phyloP scores from a whole-genome alignment of 1,140 invertebrate genomes.

The Microplitis demolitor region DNA sequence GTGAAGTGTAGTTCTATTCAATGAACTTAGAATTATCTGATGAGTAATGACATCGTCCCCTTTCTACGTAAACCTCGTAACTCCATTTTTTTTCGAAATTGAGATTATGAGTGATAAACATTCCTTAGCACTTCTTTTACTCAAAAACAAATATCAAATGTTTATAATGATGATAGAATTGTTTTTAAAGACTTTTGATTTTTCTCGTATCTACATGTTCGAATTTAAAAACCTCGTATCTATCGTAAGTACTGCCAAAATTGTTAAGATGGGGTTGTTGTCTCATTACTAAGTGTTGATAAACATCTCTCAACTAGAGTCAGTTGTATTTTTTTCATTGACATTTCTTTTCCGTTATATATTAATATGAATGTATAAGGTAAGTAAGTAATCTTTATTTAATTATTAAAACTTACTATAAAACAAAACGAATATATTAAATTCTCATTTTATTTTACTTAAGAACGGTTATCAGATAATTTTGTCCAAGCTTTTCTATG shows the following conservation, averaged over 20 bases:
- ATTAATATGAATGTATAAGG: no score
- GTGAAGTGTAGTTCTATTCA: no score
- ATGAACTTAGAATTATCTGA: no score
- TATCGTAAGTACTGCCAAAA: background rate
- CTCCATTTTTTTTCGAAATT: background rate
- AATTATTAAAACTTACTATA: no score
- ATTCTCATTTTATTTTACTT: no score
- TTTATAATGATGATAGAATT: background rate
- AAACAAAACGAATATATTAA: no score
- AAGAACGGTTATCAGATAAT: no score
- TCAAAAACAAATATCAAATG: background rate
- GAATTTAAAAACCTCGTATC: background rate
- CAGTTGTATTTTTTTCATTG: no score
- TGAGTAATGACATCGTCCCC: no score
- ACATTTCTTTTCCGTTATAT: no score
- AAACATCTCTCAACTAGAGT: background rate
- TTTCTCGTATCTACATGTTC: background rate
- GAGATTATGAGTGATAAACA: background rate
- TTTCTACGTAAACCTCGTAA: background rate
- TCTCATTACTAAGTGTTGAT: background rate
- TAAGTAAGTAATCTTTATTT: no score
- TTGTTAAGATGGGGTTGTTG: background rate
- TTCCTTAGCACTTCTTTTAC: background rate
- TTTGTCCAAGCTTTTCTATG: no score
- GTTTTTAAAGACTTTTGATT: background rate